Conservation (phyloP, 2,797 vertebrate genomes). For the Chrysolophus pictus region DNA sequence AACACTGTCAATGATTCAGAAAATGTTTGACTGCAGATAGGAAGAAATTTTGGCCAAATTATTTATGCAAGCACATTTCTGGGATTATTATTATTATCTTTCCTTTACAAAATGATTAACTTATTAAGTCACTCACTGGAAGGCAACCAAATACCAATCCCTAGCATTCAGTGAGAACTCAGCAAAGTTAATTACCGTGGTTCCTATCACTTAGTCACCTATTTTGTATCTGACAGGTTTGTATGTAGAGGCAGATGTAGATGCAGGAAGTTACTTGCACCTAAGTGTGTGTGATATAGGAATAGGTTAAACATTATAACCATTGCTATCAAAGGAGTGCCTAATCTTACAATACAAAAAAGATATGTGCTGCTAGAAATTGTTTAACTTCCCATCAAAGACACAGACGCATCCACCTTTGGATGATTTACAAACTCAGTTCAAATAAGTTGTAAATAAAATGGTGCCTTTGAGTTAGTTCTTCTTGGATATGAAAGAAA, state of each 20-base stretch:
- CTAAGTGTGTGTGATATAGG: background rate
- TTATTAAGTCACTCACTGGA: conserved; percentile 41
- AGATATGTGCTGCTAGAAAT: background rate
- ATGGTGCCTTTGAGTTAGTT: background rate
- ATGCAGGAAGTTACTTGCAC: background rate
- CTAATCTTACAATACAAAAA: background rate
- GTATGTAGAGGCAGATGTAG: background rate
- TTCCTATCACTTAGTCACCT: background rate
- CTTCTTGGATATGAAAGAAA: background rate
- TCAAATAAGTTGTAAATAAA: background rate
- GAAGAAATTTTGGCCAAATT: conserved; percentile 42
- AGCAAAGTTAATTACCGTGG: background rate
- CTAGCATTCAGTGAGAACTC: background rate
- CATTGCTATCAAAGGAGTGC: background rate
- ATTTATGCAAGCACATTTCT: conserved; percentile 5
- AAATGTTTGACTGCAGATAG: conserved; percentile 28
- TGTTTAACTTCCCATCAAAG: background rate
- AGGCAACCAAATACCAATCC: conserved; percentile 23
- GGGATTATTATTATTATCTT: background rate
- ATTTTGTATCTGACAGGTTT: background rate
- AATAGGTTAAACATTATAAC: background rate
- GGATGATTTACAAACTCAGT: background rate
- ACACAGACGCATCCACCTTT: background rate
- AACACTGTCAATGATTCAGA: conserved; percentile 30
- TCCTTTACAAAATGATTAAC: conserved; percentile 57